Evolutionary conservation across 2,113 vertebrate genomes (phyloP).

Genomic region (Archocentrus centrarchus): DNA sequence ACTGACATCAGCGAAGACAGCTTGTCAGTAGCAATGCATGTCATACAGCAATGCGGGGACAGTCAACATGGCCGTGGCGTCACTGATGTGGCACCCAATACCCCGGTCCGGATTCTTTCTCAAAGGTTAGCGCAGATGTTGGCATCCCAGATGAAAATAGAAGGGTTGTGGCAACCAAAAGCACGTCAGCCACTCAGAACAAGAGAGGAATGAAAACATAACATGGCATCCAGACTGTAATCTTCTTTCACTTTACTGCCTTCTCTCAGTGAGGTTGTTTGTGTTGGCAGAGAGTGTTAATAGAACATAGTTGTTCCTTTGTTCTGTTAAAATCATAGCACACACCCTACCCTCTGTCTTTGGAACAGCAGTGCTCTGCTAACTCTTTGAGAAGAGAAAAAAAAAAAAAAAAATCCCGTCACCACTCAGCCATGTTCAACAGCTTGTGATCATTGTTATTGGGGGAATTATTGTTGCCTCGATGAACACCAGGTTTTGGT

Average conservation of each 20-base stretch:
- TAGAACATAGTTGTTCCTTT: slow-evolving; percentile 61
- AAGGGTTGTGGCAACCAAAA: slow-evolving; percentile 49
- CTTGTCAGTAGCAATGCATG: slow-evolving; percentile 73
- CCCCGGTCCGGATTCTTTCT: slow-evolving; percentile 47
- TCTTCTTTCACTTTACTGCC: slow-evolving; percentile 62
- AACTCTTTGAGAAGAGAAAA: slow-evolving; percentile 30
- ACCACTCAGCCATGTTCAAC: slow-evolving; percentile 55
- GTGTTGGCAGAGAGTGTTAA: slow-evolving; percentile 59
- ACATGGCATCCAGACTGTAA: slow-evolving; percentile 62
- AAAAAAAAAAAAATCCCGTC: slow-evolving; percentile 37
- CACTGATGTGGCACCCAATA: slow-evolving; percentile 65
- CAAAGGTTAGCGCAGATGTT: slow-evolving; percentile 66
- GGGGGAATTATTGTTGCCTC: slow-evolving; percentile 60
- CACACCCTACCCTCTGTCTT: slow-evolving; percentile 37
- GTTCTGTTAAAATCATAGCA: slow-evolving; percentile 61
- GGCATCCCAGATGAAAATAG: slow-evolving; percentile 65
- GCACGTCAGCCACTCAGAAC: slow-evolving; percentile 35
- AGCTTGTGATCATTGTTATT: slow-evolving; percentile 70
- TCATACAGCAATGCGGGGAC: slow-evolving; percentile 57
- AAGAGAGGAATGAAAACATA: slow-evolving; percentile 60
- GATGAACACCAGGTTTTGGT: slow-evolving; percentile 57
- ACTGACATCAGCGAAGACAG: slow-evolving; percentile 72
- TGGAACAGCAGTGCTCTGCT: slow-evolving; percentile 33
- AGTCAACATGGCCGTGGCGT: slow-evolving; percentile 40
- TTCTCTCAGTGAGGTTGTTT: slow-evolving; percentile 54